Percentiles rank a stretch among this genome's conserved stretches.
These are phyloP conservation scores for Ursus arctos DNA, from an alignment of 2,113 vertebrate genomes.

Conservation along the genomic window DNA sequence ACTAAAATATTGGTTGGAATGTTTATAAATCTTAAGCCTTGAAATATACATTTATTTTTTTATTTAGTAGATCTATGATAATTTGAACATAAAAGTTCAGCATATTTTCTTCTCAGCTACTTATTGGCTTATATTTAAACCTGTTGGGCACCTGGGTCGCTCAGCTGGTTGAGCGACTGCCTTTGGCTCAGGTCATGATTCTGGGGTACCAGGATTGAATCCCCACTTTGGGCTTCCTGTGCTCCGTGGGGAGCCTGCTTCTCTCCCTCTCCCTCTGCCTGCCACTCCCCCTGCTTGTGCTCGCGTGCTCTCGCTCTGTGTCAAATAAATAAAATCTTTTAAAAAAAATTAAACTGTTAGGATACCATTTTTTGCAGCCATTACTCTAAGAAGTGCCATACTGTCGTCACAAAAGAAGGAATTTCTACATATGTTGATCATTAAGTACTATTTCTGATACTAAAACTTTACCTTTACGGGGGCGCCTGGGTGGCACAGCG, in stretches of 20 bases:
- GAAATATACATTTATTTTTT: neutral
- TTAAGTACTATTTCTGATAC: constrained; percentile 41
- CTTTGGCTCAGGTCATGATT: neutral
- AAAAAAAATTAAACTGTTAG: neutral
- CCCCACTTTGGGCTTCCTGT: no score
- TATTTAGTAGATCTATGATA: neutral
- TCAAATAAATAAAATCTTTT: no score
- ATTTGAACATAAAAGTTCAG: neutral
- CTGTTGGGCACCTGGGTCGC: neutral
- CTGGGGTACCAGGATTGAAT: neutral
- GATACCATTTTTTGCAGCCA: neutral
- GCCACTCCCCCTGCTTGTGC: no score
- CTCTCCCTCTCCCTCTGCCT: no score
- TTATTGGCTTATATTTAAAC: neutral
- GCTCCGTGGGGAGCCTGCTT: no score
- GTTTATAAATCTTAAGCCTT: constrained; percentile 8
- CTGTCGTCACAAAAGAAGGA: neutral
- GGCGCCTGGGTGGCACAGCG: no score
- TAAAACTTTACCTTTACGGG: neutral
- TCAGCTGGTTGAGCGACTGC: neutral
- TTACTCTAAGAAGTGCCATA: neutral
- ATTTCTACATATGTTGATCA: neutral
- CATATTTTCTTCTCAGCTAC: constrained; percentile 14
- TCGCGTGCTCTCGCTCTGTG: no score
- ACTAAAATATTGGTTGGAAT: constrained; percentile 18